Percentiles rank a stretch among this genome's conserved stretches.
Evolutionary conservation across 2,797 vertebrate genomes (phyloP).

Genomic region (Bufotes viridis): DNA sequence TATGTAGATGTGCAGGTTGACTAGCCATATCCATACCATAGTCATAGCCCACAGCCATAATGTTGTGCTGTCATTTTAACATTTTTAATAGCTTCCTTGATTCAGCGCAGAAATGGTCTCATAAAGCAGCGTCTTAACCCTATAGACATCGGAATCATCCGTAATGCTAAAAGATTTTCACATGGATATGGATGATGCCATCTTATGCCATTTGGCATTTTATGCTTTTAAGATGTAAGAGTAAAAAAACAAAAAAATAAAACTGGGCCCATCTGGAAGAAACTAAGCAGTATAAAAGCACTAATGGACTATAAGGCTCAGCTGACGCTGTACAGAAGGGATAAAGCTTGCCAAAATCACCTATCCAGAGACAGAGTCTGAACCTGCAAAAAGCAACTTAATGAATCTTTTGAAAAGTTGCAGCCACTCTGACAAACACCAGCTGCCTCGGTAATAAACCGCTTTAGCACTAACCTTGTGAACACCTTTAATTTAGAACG

Average conservation of each 20-base stretch:
- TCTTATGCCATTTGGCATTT: neutral
- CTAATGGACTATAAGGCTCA: slow-evolving; percentile 32
- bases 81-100: neutral
- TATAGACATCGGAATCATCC: neutral
- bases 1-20: neutral
- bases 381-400: slow-evolving; percentile 36
- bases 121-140: neutral
- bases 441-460: slow-evolving; percentile 11
- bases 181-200: neutral
- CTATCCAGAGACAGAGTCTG: slow-evolving; percentile 26
- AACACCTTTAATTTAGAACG: slow-evolving; percentile 25
- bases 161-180: neutral
- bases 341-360: slow-evolving; percentile 31
- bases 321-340: slow-evolving; percentile 35
- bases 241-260: neutral
- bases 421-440: slow-evolving; percentile 31
- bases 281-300: neutral
- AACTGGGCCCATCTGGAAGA: slow-evolving; percentile 35
- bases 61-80: neutral
- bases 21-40: neutral
- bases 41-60: neutral
- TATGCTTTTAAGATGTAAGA: neutral
- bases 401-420: slow-evolving; percentile 46
- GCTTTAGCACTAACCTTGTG: neutral
- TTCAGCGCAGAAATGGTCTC: too few relatives aligned